phyloP scores from a whole-genome alignment of 2,113 vertebrate genomes.

The Gymnorhina tibicen region DNA sequence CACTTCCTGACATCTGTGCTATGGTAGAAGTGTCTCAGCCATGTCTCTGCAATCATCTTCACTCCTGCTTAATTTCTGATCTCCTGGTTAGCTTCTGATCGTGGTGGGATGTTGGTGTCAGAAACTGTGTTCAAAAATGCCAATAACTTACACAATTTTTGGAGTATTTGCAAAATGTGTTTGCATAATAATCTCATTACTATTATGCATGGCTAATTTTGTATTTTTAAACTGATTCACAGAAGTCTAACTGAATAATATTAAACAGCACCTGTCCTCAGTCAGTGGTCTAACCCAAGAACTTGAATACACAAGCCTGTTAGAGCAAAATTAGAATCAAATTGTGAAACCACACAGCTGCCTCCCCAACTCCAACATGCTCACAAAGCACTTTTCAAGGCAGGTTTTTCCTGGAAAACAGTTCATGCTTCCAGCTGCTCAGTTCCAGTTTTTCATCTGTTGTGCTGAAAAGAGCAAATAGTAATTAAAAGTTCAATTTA shows the following conservation, averaged over 20 bases:
- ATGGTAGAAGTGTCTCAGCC: background rate
- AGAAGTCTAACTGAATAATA: background rate
- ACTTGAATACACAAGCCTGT: background rate
- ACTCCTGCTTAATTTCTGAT: background rate
- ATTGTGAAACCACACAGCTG: background rate
- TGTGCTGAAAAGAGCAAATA: background rate
- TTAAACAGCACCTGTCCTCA: background rate
- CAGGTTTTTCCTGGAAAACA: slow-evolving; percentile 13
- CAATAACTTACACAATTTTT: background rate
- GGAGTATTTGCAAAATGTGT: background rate
- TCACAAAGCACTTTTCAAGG: background rate
- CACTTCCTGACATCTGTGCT: background rate
- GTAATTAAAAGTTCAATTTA: background rate
- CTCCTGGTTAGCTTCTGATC: background rate
- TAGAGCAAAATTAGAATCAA: background rate
- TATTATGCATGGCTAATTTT: background rate
- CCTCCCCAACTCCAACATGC: background rate
- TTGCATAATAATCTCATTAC: background rate
- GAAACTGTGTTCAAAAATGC: background rate
- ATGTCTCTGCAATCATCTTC: background rate
- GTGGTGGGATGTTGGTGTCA: background rate
- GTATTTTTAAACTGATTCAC: background rate
- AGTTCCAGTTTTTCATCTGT: background rate
- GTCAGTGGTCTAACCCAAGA: background rate
- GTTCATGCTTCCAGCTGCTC: background rate